These are phyloP conservation scores for Cataglyphis hispanica DNA, from an alignment of 1,140 invertebrate genomes.

Conservation along the genomic window DNA sequence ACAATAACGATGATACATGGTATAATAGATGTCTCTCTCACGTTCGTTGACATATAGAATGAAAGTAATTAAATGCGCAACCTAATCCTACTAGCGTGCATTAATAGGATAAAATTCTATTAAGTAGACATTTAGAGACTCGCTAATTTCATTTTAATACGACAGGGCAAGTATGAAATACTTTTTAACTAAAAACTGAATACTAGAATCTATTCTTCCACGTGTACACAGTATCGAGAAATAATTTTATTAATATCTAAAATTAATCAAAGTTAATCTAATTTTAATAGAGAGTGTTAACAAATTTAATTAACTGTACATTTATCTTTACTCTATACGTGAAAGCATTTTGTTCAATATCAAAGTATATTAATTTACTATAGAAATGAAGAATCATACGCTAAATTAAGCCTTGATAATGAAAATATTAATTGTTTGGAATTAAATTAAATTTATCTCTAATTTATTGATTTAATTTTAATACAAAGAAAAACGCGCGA, in stretches of 20 bases:
- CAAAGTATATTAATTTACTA: neutral
- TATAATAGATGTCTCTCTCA: neutral
- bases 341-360: neutral
- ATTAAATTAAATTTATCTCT: neutral
- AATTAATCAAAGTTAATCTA: slow-evolving; percentile 35
- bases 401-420: neutral
- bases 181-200: slow-evolving; percentile 39
- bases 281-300: slow-evolving; percentile 9
- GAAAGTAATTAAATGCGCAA: neutral
- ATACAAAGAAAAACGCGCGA: neutral
- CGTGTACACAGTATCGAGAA: neutral
- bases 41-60: neutral
- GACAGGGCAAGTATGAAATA: slow-evolving; percentile 31
- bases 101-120: slow-evolving; percentile 39
- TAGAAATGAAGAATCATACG: neutral
- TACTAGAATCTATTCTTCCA: slow-evolving; percentile 8
- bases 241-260: slow-evolving; percentile 36
- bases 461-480: neutral
- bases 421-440: slow-evolving; percentile 7
- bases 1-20: neutral
- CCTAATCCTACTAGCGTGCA: neutral
- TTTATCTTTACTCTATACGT: slow-evolving; percentile 1
- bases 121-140: slow-evolving; percentile 9
- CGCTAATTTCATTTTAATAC: slow-evolving; percentile 7
- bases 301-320: slow-evolving; percentile 13